A percentile compares a stretch with the other conserved stretches of the same genome.
These are phyloP conservation scores for Liasis olivaceus DNA, from an alignment of 2,797 vertebrate species.

Conservation along the genomic window DNA sequence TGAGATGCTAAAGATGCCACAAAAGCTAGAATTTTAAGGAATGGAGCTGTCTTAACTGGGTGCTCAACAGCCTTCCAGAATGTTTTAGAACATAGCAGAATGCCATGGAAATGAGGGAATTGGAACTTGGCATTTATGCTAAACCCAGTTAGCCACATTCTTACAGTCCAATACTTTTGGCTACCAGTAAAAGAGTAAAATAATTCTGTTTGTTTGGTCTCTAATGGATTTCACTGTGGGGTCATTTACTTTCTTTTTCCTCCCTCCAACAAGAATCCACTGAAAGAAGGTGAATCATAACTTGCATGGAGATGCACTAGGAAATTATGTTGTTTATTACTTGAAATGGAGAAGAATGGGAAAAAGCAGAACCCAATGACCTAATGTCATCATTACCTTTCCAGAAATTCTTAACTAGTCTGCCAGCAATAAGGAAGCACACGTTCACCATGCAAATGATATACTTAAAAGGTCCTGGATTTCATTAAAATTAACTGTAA, in stretches of 20 bases:
- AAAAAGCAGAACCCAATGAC: constrained; percentile 45
- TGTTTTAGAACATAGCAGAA: neutral
- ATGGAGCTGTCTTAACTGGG: neutral
- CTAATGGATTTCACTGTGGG: neutral
- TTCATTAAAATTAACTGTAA: constrained; percentile 60
- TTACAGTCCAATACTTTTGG: neutral
- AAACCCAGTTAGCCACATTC: neutral
- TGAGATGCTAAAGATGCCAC: neutral
- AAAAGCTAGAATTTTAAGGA: neutral
- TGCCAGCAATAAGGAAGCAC: neutral
- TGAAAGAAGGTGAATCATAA: constrained; percentile 43
- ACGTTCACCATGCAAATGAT: constrained; percentile 45
- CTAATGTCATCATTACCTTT: constrained; percentile 49
- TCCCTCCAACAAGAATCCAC: constrained; percentile 14
- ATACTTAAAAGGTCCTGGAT: constrained; percentile 45
- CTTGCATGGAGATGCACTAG: constrained; percentile 34
- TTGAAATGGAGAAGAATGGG: constrained; percentile 24
- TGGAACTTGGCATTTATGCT: neutral
- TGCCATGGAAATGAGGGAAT: neutral
- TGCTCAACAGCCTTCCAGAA: no score
- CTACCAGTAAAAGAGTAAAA: neutral
- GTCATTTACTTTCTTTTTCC: neutral
- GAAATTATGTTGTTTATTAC: constrained; percentile 51
- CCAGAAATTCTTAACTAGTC: constrained; percentile 30
- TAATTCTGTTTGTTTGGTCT: neutral